phyloP scores from a whole-genome alignment of 2,797 vertebrate genomes.

The Tragopan temminckii region DNA sequence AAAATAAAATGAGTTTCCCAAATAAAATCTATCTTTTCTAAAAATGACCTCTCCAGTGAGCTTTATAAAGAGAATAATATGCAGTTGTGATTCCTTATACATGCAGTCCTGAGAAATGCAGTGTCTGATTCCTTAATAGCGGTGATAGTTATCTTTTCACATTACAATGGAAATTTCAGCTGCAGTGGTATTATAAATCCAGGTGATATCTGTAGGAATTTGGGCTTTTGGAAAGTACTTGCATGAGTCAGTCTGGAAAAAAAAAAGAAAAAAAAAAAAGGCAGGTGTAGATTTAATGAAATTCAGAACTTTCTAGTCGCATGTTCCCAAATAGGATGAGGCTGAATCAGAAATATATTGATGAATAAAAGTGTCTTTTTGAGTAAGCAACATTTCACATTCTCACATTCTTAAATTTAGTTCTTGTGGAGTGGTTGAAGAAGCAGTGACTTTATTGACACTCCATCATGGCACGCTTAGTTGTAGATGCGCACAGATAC shows the following conservation, averaged over 20 bases:
- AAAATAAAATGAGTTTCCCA: constrained; percentile 15
- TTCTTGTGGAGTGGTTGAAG: neutral
- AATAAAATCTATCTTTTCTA: constrained; percentile 13
- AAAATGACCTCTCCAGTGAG: neutral
- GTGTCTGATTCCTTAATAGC: neutral
- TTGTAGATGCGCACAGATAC: neutral
- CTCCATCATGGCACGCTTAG: rapidly evolving
- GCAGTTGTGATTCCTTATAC: neutral
- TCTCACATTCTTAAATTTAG: neutral
- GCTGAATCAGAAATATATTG: neutral
- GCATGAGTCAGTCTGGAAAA: neutral
- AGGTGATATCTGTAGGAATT: neutral
- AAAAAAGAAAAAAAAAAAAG: neutral
- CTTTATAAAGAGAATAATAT: constrained; percentile 15
- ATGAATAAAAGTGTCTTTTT: neutral
- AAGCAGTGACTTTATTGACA: neutral
- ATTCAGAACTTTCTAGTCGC: neutral
- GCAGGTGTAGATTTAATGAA: neutral
- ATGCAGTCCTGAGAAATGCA: neutral
- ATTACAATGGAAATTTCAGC: neutral
- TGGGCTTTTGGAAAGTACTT: neutral
- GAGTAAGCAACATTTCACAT: neutral
- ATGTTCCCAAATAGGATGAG: neutral
- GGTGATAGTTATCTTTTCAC: neutral
- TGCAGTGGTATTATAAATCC: neutral